phyloP scores from a whole-genome alignment of 1,140 invertebrate species.

The Hyles euphorbiae region DNA sequence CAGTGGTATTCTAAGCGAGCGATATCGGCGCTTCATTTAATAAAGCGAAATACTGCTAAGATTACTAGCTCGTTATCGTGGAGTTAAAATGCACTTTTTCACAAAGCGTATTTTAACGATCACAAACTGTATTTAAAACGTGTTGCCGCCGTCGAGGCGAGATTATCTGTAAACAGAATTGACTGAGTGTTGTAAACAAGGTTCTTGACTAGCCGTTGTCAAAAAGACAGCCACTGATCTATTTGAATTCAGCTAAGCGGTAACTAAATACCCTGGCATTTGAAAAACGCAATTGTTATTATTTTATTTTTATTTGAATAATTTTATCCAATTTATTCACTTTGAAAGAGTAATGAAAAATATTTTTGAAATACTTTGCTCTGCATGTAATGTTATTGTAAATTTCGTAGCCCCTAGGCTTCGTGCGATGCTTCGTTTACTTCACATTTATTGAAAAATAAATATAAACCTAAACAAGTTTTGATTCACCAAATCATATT shows the following conservation, averaged over 20 bases:
- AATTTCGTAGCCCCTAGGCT: neutral
- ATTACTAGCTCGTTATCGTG: neutral
- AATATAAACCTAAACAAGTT: too few relatives aligned
- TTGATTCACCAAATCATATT: too few relatives aligned
- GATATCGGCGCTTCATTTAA: constrained; percentile 18
- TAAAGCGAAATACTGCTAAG: constrained; percentile 5
- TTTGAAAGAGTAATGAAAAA: neutral
- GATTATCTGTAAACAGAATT: constrained; percentile 28
- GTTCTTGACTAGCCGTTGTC: constrained; percentile 18
- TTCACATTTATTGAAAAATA: neutral
- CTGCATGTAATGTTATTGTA: neutral
- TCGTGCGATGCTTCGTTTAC: neutral
- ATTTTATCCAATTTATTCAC: neutral
- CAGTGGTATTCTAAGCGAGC: constrained; percentile 5
- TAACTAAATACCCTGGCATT: neutral
- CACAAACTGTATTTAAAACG: constrained; percentile 10
- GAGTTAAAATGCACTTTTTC: neutral
- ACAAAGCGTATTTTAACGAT: neutral
- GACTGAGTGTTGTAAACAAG: constrained; percentile 16
- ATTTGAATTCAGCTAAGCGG: constrained; percentile 6
- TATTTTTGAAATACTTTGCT: neutral
- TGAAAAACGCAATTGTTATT: constrained; percentile 1
- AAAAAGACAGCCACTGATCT: constrained; percentile 14
- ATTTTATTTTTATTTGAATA: neutral
- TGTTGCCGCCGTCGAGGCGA: constrained; percentile 5